Evolutionary conservation across 2,797 vertebrate genomes (phyloP), one percentile per base, ranked within the genome.

Genomic region (Coregonus suidteri): DNA sequence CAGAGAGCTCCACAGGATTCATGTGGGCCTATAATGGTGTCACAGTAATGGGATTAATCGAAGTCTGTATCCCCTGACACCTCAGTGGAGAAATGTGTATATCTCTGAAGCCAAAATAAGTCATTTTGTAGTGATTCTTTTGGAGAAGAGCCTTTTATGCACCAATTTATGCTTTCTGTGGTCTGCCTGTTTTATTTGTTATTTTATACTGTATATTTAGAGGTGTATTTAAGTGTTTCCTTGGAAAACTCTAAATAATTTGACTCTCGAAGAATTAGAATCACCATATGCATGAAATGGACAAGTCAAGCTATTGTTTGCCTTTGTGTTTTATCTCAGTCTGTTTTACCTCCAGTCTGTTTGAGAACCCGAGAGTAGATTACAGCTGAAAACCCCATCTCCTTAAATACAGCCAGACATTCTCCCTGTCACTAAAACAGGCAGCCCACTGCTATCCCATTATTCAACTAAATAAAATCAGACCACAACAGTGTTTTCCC

Each of bases 381-480:
- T 75, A 81, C 72, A 76, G 81, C 71, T 79, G 84, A 67, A 71
- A 51, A 64, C 20, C 34, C 65, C 65, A 76, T 77, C 72, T 25
- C 53, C 25, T 41, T 75, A 77, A 77, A 68, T 1, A 73, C 71
- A 3, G 62, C 70, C 75, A 79, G 54, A 71, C 31, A n/a, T 73
- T 80, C 75, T 71, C 16, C 73, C 52, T 80, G 77, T 77, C 68
- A 83, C 71, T 75, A 62, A 56, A 71, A 74, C 74, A 66, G 67
- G 30, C 65, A 67, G 62, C 31, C 68, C 73, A 78, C 78, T 78
- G 76, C 65, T 73, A 77, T 80, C 72, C 75, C 71, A 64, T 84
- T 70, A 74, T 76, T 78, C 56, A n/a, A 6, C 71, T 56, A 73
- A 85, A 88, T 86, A 85, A 90, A 85, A 89, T 90, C 80, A 89